phyloP scores from a whole-genome alignment of 2,113 vertebrate genomes.

The Pachyramphus minor region DNA sequence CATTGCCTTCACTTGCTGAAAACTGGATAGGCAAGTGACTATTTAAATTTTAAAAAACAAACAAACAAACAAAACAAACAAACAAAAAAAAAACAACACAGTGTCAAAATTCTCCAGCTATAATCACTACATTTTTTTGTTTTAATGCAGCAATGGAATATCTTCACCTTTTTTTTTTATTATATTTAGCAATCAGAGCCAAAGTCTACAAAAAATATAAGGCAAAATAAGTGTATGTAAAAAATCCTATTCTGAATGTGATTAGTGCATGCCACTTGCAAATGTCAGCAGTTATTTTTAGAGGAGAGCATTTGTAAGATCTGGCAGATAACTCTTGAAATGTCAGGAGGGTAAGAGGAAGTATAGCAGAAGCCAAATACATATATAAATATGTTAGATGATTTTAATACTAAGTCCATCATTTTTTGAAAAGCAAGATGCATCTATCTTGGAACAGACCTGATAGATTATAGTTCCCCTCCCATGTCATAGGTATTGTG shows the following conservation, averaged over 20 bases:
- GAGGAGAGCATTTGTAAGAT: constrained; percentile 37
- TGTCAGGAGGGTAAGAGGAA: constrained; percentile 46
- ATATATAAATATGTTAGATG: not conserved
- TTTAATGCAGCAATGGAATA: not conserved
- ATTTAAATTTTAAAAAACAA: not conserved
- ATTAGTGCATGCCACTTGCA: constrained; percentile 31
- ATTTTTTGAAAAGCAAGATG: not conserved
- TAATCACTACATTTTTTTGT: not conserved
- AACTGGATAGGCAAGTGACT: not conserved
- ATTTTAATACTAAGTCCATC: not conserved
- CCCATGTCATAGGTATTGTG: not conserved
- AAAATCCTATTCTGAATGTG: not conserved
- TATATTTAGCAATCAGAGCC: not conserved
- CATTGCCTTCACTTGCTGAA: not conserved
- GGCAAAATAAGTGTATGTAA: not conserved
- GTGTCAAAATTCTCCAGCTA: not conserved
- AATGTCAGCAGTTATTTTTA: constrained; percentile 56
- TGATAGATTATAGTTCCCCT: not conserved
- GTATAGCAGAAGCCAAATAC: not conserved
- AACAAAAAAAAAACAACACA: not conserved
- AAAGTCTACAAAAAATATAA: not conserved
- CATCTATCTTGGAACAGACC: not conserved
- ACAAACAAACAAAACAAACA: not conserved
- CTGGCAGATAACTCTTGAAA: constrained; percentile 30
- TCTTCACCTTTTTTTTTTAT: not conserved